phyloP scores from a whole-genome alignment of 2,888 invertebrate species.

The Chloroclystis v-ata region DNA sequence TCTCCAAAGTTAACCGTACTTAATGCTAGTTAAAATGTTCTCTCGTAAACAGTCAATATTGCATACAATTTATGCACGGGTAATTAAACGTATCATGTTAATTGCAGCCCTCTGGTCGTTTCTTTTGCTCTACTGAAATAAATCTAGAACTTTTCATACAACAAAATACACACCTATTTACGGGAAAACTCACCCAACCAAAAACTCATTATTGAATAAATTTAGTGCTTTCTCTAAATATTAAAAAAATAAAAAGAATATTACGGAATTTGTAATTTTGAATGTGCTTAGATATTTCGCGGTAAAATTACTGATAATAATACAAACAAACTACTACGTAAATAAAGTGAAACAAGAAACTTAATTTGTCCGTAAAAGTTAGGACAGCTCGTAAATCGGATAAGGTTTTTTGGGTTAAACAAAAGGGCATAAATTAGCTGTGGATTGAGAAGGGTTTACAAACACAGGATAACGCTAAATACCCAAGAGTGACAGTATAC shows the following conservation, averaged over 20 bases:
- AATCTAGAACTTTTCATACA: not conserved
- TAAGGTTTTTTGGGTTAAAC: constrained; percentile 66
- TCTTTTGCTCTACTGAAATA: constrained; percentile 5
- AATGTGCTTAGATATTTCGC: too few species aligned
- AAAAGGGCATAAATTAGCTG: constrained; percentile 70
- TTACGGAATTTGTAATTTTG: too few species aligned
- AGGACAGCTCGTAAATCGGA: constrained; percentile 63
- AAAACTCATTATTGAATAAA: too few species aligned
- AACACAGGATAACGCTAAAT: constrained; percentile 35
- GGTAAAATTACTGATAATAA: too few species aligned
- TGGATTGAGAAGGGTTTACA: constrained; percentile 67
- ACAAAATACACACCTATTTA: too few species aligned
- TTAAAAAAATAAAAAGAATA: too few species aligned
- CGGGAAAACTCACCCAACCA: too few species aligned
- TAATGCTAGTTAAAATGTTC: constrained; percentile 22
- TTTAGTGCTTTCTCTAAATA: too few species aligned
- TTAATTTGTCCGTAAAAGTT: constrained; percentile 55
- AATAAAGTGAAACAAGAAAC: constrained; percentile 40
- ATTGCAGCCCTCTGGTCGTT: constrained; percentile 40
- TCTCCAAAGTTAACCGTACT: constrained; percentile 7
- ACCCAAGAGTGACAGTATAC: constrained; percentile 20
- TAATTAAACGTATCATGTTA: constrained; percentile 74
- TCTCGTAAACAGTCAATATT: constrained; percentile 58
- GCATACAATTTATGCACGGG: constrained; percentile 63
- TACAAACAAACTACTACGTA: constrained; percentile 6